Evolutionary conservation across 1,140 invertebrate species (phyloP).

Genomic region (Batillaria attramentaria): DNA sequence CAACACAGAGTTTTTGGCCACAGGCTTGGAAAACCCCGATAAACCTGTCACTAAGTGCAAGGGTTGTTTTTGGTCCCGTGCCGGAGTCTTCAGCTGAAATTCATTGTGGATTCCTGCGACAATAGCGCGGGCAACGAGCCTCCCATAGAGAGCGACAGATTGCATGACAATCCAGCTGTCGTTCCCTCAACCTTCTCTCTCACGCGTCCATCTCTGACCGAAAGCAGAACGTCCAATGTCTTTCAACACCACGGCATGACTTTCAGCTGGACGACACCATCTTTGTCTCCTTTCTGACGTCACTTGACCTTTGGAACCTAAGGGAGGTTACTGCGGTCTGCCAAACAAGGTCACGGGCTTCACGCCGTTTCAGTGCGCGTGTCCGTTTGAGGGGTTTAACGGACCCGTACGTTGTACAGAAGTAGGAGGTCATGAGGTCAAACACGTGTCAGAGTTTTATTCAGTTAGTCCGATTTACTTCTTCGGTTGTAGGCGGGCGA

Average conservation of each 20-base stretch:
- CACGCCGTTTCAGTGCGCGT: no score
- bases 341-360: no score
- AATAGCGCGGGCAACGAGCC: slow-evolving; percentile 63
- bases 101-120: slow-evolving; percentile 64
- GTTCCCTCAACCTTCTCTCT: slow-evolving; percentile 19
- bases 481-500: no score
- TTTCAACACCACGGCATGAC: slow-evolving; percentile 24
- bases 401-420: no score
- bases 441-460: no score
- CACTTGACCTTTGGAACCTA: slow-evolving; percentile 44
- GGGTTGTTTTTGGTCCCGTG: slow-evolving; percentile 49
- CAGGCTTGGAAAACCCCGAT: slow-evolving; percentile 67
- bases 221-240: neutral
- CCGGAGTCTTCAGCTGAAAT: slow-evolving; percentile 54
- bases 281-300: slow-evolving; percentile 59
- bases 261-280: slow-evolving; percentile 46
- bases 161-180: slow-evolving; percentile 55
- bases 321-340: slow-evolving; percentile 38
- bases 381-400: no score
- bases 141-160: slow-evolving; percentile 59
- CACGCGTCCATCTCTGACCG: slow-evolving; percentile 20
- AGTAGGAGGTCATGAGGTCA: no score
- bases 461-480: no score
- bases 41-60: slow-evolving; percentile 67
- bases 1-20: slow-evolving; percentile 71